These are phyloP conservation scores for Empidonax alnorum DNA, from an alignment of 2,113 vertebrate genomes.

Conservation along the genomic window DNA sequence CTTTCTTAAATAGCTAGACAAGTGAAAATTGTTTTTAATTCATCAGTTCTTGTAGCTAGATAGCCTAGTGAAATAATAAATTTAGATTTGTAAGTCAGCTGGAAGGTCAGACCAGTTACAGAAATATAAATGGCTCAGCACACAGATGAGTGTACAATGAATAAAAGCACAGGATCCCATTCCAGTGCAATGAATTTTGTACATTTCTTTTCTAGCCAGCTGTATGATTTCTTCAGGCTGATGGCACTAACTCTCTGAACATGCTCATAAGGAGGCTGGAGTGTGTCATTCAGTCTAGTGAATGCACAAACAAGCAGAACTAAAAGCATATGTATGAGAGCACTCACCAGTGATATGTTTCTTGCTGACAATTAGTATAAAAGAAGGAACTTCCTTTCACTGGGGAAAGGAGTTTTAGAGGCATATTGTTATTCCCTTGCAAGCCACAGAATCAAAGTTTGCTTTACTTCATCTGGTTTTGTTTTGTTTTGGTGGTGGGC, in stretches of 20 bases:
- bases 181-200: not conserved
- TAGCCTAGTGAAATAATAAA: not conserved
- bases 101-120: not conserved
- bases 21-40: not conserved
- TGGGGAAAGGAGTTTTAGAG: not conserved
- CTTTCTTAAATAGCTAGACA: not conserved
- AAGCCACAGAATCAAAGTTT: not conserved
- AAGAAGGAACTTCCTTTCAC: not conserved
- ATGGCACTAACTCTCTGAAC: not conserved
- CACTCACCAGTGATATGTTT: not conserved
- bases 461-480: not conserved
- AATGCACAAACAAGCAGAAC: not conserved
- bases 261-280: not conserved
- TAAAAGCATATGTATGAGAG: not conserved
- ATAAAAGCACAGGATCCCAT: not conserved
- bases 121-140: not conserved
- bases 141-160: not conserved
- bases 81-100: not conserved
- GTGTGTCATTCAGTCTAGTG: not conserved
- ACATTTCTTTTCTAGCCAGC: not conserved
- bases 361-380: not conserved
- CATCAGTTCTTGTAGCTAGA: not conserved
- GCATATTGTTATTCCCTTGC: not conserved
- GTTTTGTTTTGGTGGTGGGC: not conserved
- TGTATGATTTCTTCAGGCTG: not conserved